A percentile compares a stretch with the other conserved stretches of the same genome.
phyloP scores from a whole-genome alignment of 2,113 vertebrate species.

The Clarias gariepinus region DNA sequence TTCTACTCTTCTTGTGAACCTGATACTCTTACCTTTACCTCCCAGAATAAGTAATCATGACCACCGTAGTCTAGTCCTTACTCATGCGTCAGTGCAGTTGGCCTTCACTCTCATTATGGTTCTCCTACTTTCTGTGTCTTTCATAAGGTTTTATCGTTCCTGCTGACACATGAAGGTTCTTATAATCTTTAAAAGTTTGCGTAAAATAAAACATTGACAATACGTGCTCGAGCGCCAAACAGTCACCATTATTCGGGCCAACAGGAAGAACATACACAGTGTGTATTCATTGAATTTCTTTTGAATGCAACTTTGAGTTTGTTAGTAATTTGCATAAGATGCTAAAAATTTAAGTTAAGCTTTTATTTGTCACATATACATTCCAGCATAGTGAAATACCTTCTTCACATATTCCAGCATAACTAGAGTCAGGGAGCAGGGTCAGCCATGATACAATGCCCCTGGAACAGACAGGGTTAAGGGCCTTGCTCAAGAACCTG shows the following conservation, averaged over 20 bases:
- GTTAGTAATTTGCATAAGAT: not conserved
- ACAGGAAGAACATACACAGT: not conserved
- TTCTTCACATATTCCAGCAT: no score
- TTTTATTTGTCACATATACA: no score
- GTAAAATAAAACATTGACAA: not conserved
- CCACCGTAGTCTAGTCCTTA: not conserved
- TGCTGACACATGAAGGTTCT: conserved; percentile 11
- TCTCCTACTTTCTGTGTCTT: not conserved
- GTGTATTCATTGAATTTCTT: not conserved
- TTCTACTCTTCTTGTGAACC: not conserved
- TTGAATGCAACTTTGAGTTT: not conserved
- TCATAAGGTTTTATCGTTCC: conserved; percentile 4
- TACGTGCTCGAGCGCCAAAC: no score
- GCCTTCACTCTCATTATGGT: not conserved
- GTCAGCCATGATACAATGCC: no score
- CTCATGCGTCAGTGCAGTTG: conserved; percentile 20
- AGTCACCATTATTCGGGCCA: not conserved
- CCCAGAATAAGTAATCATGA: conserved; percentile 26
- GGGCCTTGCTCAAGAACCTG: no score
- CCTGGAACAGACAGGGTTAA: no score
- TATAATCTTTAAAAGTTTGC: not conserved
- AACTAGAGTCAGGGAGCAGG: no score
- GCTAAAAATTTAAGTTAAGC: no score
- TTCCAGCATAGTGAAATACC: no score
- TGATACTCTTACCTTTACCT: conserved; percentile 16